These are phyloP conservation scores for Leptinotarsa rubiginosa DNA, from an alignment of 2,888 invertebrate genomes.

Conservation along the genomic window DNA sequence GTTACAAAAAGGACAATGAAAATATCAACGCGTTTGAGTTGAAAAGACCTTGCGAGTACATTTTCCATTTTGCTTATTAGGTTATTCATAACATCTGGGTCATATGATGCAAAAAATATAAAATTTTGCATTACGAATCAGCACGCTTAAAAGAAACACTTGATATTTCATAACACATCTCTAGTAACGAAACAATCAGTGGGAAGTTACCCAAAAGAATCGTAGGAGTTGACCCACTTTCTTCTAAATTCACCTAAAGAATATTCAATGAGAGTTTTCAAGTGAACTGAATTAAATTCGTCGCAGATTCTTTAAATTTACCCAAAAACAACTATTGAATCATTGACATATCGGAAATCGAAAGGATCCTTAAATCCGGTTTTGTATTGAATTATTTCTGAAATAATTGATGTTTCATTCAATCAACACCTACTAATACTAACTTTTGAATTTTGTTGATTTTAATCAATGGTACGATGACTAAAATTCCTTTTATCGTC, in stretches of 20 bases:
- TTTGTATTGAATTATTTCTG: too few relatives aligned
- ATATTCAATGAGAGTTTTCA: background rate
- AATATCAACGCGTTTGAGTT: background rate
- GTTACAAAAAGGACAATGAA: too few relatives aligned
- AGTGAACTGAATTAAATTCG: background rate
- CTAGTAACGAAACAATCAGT: conserved; percentile 24
- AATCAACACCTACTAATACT: too few relatives aligned
- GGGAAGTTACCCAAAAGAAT: conserved; percentile 30
- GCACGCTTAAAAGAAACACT: background rate
- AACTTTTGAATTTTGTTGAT: too few relatives aligned
- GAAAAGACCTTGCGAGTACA: background rate
- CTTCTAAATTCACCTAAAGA: conserved; percentile 9
- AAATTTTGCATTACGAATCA: conserved; percentile 13
- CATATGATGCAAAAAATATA: background rate
- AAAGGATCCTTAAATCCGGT: too few relatives aligned
- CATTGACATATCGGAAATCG: too few relatives aligned
- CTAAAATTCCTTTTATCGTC: too few relatives aligned
- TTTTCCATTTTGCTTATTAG: background rate
- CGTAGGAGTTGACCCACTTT: conserved; percentile 34
- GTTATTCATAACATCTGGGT: background rate
- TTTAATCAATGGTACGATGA: too few relatives aligned
- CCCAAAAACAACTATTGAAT: too few relatives aligned
- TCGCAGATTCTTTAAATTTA: background rate
- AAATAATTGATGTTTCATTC: too few relatives aligned
- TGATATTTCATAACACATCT: background rate